Conservation (phyloP, 2,797 vertebrate species). For the Sebastes oblongus region DNA sequence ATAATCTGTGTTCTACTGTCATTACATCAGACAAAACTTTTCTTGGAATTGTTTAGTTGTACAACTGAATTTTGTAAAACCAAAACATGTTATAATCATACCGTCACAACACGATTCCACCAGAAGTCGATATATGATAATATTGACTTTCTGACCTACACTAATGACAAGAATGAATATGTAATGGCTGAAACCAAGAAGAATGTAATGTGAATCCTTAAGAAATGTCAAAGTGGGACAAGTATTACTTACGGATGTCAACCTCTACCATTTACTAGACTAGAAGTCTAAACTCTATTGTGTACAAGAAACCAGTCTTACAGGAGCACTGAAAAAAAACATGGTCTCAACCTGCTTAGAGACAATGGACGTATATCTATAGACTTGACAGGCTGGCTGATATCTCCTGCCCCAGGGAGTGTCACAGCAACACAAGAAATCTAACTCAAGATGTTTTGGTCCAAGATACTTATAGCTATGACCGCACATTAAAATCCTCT, state of each 20-base stretch:
- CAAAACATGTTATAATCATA: not conserved
- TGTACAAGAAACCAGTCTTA: conserved; percentile 12
- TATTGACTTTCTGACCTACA: not conserved
- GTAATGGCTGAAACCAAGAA: not conserved
- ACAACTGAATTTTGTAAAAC: not conserved
- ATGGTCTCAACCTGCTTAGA: not conserved
- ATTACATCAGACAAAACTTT: not conserved
- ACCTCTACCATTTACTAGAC: not conserved
- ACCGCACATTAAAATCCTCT: not conserved
- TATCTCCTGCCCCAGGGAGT: not conserved
- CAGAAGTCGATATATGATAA: not conserved
- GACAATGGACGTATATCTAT: not conserved
- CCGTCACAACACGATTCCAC: not conserved
- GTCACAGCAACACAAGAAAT: not conserved
- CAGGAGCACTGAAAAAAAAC: not conserved
- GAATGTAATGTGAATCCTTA: not conserved
- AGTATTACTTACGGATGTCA: not conserved
- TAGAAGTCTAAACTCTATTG: not conserved
- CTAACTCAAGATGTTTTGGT: not conserved
- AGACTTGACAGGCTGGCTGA: not conserved
- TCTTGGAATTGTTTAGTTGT: not conserved
- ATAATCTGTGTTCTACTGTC: not conserved
- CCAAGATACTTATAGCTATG: not conserved
- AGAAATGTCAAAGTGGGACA: not conserved
- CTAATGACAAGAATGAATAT: not conserved